phyloP scores from a whole-genome alignment of 2,888 invertebrate genomes.

The Neoascia interrupta region DNA sequence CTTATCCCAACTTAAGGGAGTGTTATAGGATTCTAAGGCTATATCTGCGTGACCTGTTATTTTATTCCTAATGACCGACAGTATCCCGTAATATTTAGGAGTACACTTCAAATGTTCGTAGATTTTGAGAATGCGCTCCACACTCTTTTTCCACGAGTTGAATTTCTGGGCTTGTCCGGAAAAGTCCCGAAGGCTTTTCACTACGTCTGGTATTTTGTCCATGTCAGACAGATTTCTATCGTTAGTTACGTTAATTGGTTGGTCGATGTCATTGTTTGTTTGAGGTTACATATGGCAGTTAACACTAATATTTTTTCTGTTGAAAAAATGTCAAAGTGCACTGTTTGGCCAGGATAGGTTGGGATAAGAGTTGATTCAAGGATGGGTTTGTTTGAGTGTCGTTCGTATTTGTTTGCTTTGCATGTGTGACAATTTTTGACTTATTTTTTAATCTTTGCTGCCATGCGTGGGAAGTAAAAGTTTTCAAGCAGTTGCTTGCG shows the following conservation, averaged over 20 bases:
- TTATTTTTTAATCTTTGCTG: too few relatives aligned
- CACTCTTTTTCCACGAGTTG: slow-evolving; percentile 26
- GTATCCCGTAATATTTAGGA: slow-evolving; percentile 24
- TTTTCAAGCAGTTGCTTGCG: too few relatives aligned
- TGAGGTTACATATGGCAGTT: too few relatives aligned
- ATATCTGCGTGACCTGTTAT: slow-evolving; percentile 17
- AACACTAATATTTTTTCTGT: too few relatives aligned
- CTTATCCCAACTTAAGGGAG: neutral
- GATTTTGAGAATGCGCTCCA: slow-evolving; percentile 19
- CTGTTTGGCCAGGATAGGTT: too few relatives aligned
- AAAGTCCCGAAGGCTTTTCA: slow-evolving; percentile 1
- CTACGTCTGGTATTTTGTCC: slow-evolving; percentile 3
- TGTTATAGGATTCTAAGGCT: slow-evolving; percentile 20
- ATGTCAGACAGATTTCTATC: slow-evolving; percentile 9
- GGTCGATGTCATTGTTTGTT: slow-evolving; percentile 12
- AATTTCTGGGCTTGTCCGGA: slow-evolving; percentile 7
- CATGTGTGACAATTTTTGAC: too few relatives aligned
- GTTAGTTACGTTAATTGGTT: slow-evolving; percentile 19
- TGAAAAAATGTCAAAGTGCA: too few relatives aligned
- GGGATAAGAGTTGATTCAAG: too few relatives aligned
- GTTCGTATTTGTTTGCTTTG: too few relatives aligned
- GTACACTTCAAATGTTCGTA: slow-evolving; percentile 23
- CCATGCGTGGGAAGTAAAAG: too few relatives aligned
- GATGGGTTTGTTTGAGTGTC: too few relatives aligned
- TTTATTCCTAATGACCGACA: slow-evolving; percentile 17